Evolutionary conservation across 2,888 invertebrate species (phyloP), one percentile per base, ranked within the genome.

Genomic region (Eugnorisma glareosa): DNA sequence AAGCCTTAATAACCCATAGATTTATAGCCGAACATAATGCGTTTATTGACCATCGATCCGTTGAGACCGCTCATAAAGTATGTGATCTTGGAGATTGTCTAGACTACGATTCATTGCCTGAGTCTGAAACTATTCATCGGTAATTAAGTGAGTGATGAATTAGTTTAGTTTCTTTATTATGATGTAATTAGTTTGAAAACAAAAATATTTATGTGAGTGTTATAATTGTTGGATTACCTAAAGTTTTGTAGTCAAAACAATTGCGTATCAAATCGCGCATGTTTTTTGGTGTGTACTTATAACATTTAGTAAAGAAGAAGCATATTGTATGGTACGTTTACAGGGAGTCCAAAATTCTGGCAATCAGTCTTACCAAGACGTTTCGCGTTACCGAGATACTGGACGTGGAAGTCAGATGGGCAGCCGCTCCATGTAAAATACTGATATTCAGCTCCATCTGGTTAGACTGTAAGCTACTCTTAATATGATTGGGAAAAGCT

Each of bases 1-100:
- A 73, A 73, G 28, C 51, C 28, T 61, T 73, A 75, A 75, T 78
- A 77, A 66, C 37, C 37, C 28, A 15, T 13, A 75, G 66, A 85
- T 85, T 87, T 79, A 86, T 81, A 15, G 8, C 1, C 57, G 18
- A 54, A 75, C 66, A 74, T 81, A 85, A 86, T 77, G 67, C 83
- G 81, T 75, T 83, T 79, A 86, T 77, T 79, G 88, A 73, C 68
- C 72, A 69, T 80, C 57, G 69, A 73, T 51, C 74, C 79, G 72
- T 82, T 77, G 82, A 68, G 77, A 45, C 63, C n/a, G 73, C n/a
- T 82, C 79, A 63, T 84, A 81, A 88, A 86, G 75, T 77, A 82
- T 88, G 66, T 64, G 82, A 81, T 81, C 21, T 69, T 51, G 3
- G 15, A 72, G 81, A 88, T 82, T 81, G 86, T 83, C 81, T 88